Evolutionary conservation across 2,797 vertebrate species (phyloP).

Genomic region (Diplodus sargus): DNA sequence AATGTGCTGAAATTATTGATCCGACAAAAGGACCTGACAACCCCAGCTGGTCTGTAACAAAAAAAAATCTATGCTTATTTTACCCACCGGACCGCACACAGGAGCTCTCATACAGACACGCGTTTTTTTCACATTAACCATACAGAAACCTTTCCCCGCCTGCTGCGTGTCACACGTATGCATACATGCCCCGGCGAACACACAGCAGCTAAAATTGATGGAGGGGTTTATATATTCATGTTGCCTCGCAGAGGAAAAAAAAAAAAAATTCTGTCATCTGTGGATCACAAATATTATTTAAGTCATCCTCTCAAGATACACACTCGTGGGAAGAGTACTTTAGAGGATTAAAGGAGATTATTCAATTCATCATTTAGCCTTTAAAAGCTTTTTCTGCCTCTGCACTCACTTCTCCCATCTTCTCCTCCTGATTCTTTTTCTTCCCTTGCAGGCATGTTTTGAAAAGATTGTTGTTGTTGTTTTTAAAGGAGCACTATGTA

Average conservation of each 20-base stretch:
- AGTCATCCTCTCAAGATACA: neutral
- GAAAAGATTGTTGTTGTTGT: neutral
- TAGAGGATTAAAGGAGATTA: slow-evolving; percentile 20
- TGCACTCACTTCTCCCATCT: neutral
- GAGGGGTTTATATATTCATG: neutral
- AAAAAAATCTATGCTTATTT: slow-evolving; percentile 70
- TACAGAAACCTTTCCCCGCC: slow-evolving; percentile 20
- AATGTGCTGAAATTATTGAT: slow-evolving; percentile 77
- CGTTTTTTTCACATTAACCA: slow-evolving; percentile 33
- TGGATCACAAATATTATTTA: neutral
- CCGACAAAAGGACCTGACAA: slow-evolving; percentile 53
- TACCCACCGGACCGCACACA: slow-evolving; percentile 51
- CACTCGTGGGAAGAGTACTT: slow-evolving; percentile 1
- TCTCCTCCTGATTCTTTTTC: neutral
- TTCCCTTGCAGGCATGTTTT: neutral
- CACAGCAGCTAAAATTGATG: neutral
- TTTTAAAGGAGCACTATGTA: no score
- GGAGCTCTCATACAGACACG: slow-evolving; percentile 21
- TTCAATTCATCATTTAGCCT: slow-evolving; percentile 26
- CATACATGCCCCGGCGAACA: accelerated
- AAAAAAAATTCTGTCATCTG: neutral
- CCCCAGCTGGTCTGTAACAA: slow-evolving; percentile 58
- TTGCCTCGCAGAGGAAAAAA: neutral
- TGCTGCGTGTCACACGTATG: slow-evolving; percentile 21
- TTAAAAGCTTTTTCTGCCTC: slow-evolving; percentile 20